A percentile compares a stretch with the other conserved stretches of the same genome.
phyloP scores from a whole-genome alignment of 2,113 vertebrate species.

The Chlorodrepanis virens region DNA sequence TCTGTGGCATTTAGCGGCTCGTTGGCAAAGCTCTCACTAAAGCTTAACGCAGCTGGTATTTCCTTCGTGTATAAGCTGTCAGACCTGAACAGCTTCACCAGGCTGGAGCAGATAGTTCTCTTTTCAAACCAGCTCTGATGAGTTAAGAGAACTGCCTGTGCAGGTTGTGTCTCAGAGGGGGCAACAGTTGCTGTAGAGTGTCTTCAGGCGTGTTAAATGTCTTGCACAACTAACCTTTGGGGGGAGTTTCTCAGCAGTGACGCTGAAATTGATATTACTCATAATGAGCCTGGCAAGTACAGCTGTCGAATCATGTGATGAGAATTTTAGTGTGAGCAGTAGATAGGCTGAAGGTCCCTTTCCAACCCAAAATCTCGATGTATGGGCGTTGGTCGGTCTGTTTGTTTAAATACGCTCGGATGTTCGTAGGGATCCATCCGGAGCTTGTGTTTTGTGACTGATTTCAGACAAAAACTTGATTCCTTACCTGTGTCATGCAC shows the following conservation, averaged over 20 bases:
- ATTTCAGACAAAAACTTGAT: not conserved
- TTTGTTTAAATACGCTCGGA: not conserved
- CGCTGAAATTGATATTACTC: not conserved
- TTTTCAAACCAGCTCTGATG: not conserved
- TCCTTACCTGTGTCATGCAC: not conserved
- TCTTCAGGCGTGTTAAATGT: not conserved
- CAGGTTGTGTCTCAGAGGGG: not conserved
- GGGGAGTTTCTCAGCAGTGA: not conserved
- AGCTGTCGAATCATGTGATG: not conserved
- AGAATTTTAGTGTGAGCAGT: not conserved
- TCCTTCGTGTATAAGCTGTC: not conserved
- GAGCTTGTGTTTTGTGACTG: not conserved
- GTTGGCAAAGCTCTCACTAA: accelerated
- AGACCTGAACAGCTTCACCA: not conserved
- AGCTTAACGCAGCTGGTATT: accelerated
- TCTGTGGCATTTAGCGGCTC: not conserved
- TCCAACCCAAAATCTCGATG: accelerated
- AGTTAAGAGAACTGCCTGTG: not conserved
- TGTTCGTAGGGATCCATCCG: not conserved
- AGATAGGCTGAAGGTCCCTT: not conserved
- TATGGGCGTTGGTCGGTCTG: not conserved
- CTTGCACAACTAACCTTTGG: not conserved
- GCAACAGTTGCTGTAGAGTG: not conserved
- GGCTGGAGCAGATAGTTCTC: not conserved
- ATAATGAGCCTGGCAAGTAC: not conserved